These are phyloP conservation scores for Sebastes flavidus DNA, from an alignment of 2,797 vertebrate genomes.

Conservation along the genomic window DNA sequence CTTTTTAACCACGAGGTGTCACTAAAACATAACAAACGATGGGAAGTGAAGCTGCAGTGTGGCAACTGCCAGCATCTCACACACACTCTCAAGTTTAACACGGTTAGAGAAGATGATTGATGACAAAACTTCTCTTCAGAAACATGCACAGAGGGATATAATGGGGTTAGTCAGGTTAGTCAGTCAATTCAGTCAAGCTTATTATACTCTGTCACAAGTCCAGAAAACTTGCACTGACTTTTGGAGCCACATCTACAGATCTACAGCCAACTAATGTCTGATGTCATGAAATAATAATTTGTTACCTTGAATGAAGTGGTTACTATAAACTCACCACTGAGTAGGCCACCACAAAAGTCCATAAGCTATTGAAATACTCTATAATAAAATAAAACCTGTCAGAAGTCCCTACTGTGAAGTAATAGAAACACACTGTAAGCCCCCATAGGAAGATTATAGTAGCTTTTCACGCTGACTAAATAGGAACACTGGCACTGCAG, in stretches of 20 bases:
- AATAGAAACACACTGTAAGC: neutral
- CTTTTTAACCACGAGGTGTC: conserved; percentile 67
- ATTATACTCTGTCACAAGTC: too few relatives aligned
- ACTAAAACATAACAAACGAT: conserved; percentile 28
- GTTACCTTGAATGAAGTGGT: neutral
- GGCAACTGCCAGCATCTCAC: neutral
- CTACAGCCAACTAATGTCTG: neutral
- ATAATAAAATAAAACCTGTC: neutral
- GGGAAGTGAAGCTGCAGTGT: neutral
- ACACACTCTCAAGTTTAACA: neutral
- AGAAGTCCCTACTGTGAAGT: neutral
- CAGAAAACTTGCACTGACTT: neutral
- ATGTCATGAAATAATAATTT: neutral
- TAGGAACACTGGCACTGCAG: neutral
- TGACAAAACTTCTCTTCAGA: neutral
- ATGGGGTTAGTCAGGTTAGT: neutral
- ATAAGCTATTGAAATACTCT: neutral
- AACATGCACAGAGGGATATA: neutral
- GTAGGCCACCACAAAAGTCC: neutral
- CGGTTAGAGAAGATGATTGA: neutral
- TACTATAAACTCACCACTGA: too few relatives aligned
- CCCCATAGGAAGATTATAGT: neutral
- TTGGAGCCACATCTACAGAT: neutral
- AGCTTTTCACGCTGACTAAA: rapidly evolving
- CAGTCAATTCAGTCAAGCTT: neutral